phyloP scores from a whole-genome alignment of 2,797 vertebrate species.

The Chromobotia macracanthus region DNA sequence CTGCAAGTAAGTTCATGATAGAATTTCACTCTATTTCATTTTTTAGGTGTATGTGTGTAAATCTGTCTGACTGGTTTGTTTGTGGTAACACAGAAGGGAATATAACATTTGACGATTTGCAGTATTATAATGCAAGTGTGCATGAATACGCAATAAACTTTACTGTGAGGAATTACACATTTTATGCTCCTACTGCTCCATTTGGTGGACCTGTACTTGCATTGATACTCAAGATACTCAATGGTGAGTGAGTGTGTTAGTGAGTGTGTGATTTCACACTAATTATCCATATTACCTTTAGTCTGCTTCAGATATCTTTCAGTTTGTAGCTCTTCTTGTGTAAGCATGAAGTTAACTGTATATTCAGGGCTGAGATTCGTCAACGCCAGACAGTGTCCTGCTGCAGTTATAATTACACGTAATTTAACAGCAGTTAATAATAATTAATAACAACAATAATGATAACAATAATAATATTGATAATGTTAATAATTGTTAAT shows the following conservation, averaged over 20 bases:
- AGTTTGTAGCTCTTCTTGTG: too few species aligned
- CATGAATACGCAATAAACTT: conserved; percentile 81
- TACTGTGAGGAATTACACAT: conserved; percentile 80
- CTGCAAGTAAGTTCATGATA: conserved; percentile 73
- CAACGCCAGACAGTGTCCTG: too few species aligned
- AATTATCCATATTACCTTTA: background rate
- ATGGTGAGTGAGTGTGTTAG: conserved; percentile 77
- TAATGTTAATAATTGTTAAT: too few species aligned
- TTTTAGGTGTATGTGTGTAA: background rate
- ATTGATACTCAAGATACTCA: conserved; percentile 92
- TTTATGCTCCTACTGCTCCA: conserved; percentile 85
- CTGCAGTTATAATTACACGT: too few species aligned
- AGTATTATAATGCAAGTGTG: conserved; percentile 80
- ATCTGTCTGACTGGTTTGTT: conserved; percentile 12
- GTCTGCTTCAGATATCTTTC: too few species aligned
- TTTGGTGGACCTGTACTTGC: conserved; percentile 89
- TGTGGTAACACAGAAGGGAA: conserved; percentile 82
- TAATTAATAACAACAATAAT: background rate
- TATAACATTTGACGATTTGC: conserved; percentile 85
- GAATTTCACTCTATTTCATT: background rate
- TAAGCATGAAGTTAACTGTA: too few species aligned
- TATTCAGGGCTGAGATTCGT: too few species aligned
- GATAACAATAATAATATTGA: too few species aligned
- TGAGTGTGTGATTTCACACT: background rate
- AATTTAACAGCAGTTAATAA: too few species aligned